Percentiles rank a stretch among this genome's conserved stretches.
These are phyloP conservation scores for Peribatodes rhomboidaria DNA, from an alignment of 2,888 invertebrate genomes.

Conservation along the genomic window DNA sequence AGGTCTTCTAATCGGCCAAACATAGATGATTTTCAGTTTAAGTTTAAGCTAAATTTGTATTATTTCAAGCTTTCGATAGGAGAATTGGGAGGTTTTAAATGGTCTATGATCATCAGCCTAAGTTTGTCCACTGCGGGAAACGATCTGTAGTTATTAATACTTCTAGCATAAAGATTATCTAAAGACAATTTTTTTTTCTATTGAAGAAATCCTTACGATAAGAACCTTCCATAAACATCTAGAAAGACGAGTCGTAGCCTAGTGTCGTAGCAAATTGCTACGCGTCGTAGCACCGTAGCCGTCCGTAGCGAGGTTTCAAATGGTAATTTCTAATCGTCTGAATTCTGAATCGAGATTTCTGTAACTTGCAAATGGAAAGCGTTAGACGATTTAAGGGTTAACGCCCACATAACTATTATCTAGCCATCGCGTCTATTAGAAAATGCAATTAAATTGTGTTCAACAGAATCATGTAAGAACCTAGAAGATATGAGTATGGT, in stretches of 20 bases:
- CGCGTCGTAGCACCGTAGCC: slow-evolving; percentile 20
- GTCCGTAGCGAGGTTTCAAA: slow-evolving; percentile 22
- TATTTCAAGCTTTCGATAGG: no score
- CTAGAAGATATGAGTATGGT: no score
- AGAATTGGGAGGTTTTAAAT: no score
- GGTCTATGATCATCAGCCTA: no score
- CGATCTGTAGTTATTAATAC: no score
- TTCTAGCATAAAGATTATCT: no score
- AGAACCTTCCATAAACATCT: no score
- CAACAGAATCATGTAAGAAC: not conserved
- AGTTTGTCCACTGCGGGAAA: no score
- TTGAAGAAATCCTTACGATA: not conserved
- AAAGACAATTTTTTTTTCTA: not conserved
- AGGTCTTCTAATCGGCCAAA: no score
- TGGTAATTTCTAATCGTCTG: slow-evolving; percentile 23
- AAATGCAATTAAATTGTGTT: not conserved
- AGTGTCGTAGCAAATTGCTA: slow-evolving; percentile 28
- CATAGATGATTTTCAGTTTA: no score
- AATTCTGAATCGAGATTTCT: slow-evolving; percentile 9
- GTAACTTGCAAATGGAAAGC: slow-evolving; percentile 5
- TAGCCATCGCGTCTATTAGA: not conserved
- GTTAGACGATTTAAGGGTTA: not conserved
- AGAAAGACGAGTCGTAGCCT: not conserved
- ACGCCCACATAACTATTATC: not conserved
- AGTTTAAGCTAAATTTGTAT: no score